Conservation (phyloP, 2,888 invertebrate genomes). For the Drosophila cognata region DNA sequence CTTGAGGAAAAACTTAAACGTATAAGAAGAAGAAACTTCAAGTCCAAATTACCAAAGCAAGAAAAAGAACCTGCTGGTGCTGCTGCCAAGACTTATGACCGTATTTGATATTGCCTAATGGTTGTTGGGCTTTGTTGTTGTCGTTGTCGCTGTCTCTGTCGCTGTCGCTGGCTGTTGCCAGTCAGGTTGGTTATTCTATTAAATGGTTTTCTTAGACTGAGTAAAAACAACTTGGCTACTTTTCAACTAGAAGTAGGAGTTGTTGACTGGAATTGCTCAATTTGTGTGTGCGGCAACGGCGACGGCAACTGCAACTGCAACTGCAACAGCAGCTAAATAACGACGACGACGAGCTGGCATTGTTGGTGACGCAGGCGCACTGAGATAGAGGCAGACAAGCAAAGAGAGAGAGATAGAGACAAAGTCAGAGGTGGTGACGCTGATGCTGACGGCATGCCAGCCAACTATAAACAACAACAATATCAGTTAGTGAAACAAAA, state of each 20-base stretch:
- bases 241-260: constrained; percentile 79
- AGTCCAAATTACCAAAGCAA: constrained; percentile 69
- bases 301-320: constrained; percentile 4
- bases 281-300: constrained; percentile 67
- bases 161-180: constrained; percentile 30
- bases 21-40: constrained; percentile 38
- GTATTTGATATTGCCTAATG: constrained; percentile 77
- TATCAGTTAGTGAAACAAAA: constrained; percentile 28
- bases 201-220: constrained; percentile 66
- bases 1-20: constrained; percentile 4
- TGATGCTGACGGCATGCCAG: constrained; percentile 54
- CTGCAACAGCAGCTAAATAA: constrained; percentile 44
- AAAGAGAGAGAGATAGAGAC: neutral
- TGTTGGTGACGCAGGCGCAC: constrained; percentile 16
- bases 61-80: constrained; percentile 76
- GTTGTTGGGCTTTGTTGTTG: constrained; percentile 44
- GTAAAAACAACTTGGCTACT: constrained; percentile 71
- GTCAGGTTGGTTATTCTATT: constrained; percentile 59
- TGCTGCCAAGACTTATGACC: constrained; percentile 75
- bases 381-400: neutral
- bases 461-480: constrained; percentile 29
- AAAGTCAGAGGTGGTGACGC: constrained; percentile 27
- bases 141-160: constrained; percentile 24
- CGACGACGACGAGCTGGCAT: constrained; percentile 44
- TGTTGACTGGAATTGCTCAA: constrained; percentile 81